Base-by-base conservation (phyloP, 2,888 invertebrate genomes). In the Athalia rosae region DNA sequence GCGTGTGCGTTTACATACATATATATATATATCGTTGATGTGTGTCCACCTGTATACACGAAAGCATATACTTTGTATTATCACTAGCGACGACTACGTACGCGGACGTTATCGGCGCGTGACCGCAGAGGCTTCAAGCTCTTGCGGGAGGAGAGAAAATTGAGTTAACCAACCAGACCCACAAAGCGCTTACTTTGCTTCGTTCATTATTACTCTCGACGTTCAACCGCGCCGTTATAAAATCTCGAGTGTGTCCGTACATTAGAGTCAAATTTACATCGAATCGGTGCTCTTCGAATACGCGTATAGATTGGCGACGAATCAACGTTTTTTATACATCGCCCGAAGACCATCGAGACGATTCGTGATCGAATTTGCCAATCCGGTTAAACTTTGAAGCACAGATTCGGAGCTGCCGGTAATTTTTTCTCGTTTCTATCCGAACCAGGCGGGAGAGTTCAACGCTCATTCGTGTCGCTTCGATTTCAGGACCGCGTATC, bases 91-190 rank as follows among this genome's bases (percentile, higher is more conserved):
- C 45, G 7, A n/a, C n/a, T 8, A 7, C n/a, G 7, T 45, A 47
- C 47, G 41, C 43, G 13, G 28, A 69, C 56, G 53, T 71, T 71
- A 71, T 71, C 71, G 58, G 71, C 66, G 58, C 45, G 56, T 13
- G 58, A 71, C 58, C 45, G 71, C 47, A 41, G 13, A 58, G 56
- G 45, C 4, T 45, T 43, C 28, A 9, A n/a, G 43, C 28, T 28
- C 28, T 28, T 28, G 58, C 9, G 58, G 45, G 69, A 53, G 71
- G 45, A 58, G 13, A 56, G 45, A 15, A 28, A 13, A 28, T 28
- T 41, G 50, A 53, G 69, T 69, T 15, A 28, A 28, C 43, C 61
- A n/a, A 69, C 9, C 56, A 28, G n/a, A 53, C 53, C 53, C 69
- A 41, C 28, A 3, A 41, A 67, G 9, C 47, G 15, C 7, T 59